A percentile compares a stretch with the other conserved stretches of the same genome.
Evolutionary conservation across 2,113 vertebrate species (phyloP).

Genomic region (Periophthalmodon schlosseri): DNA sequence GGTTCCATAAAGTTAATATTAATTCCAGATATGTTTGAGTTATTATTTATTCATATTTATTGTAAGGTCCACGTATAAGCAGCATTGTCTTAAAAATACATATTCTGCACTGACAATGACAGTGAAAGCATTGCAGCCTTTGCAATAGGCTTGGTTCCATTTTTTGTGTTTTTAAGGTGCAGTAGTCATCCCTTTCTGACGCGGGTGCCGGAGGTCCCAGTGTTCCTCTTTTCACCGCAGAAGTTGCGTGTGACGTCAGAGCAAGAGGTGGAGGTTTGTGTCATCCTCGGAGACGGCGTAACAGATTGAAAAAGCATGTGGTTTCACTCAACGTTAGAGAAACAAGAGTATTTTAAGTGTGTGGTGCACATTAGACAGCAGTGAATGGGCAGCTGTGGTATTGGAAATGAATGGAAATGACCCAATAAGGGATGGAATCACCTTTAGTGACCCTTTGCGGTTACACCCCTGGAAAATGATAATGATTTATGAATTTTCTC

Average conservation of each 20-base stretch:
- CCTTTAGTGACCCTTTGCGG: background rate
- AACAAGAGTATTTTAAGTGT: background rate
- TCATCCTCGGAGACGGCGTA: slow-evolving; percentile 37
- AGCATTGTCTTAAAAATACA: background rate
- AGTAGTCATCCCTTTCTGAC: slow-evolving; percentile 49
- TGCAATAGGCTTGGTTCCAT: slow-evolving; percentile 33
- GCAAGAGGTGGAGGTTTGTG: slow-evolving; percentile 23
- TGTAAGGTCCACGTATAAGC: background rate
- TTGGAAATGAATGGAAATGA: background rate
- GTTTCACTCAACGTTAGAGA: background rate
- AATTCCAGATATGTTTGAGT: background rate
- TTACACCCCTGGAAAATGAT: background rate
- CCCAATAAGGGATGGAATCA: background rate
- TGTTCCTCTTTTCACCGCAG: slow-evolving; percentile 33
- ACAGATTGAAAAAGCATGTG: slow-evolving; percentile 24
- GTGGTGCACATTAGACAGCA: background rate
- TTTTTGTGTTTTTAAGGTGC: slow-evolving; percentile 51
- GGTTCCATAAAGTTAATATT: background rate
- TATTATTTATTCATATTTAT: background rate
- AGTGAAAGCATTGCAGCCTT: slow-evolving; percentile 58
- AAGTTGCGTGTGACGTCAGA: slow-evolving; percentile 52
- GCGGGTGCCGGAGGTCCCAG: slow-evolving; percentile 47
- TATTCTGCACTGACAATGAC: slow-evolving; percentile 32
- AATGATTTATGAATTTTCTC: background rate
- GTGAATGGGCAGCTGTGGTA: background rate